phyloP scores from a whole-genome alignment of 2,797 vertebrate genomes.

The Acestrorhynchus altus region DNA sequence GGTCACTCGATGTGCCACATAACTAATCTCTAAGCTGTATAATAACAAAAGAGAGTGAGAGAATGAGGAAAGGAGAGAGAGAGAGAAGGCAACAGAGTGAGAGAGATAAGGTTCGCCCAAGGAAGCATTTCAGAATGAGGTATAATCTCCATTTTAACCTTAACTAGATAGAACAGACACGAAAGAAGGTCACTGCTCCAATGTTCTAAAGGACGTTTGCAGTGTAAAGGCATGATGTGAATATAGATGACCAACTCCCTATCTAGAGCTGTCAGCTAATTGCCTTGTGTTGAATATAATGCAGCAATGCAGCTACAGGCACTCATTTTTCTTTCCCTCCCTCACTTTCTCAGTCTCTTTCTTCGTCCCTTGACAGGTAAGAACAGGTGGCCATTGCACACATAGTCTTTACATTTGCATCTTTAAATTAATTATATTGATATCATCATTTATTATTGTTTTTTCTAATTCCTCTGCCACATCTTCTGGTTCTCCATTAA shows the following conservation, averaged over 20 bases:
- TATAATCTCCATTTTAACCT: slow-evolving; percentile 43
- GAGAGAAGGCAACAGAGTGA: background rate
- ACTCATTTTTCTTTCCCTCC: slow-evolving; percentile 1
- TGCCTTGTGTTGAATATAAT: slow-evolving; percentile 38
- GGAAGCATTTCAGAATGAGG: slow-evolving; percentile 24
- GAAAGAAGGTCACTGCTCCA: slow-evolving; percentile 28
- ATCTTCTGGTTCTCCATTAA: too few relatives aligned
- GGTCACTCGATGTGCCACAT: slow-evolving; percentile 10
- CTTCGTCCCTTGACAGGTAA: background rate
- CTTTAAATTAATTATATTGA: background rate
- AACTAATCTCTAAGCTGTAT: slow-evolving; percentile 10
- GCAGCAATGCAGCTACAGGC: slow-evolving; percentile 4
- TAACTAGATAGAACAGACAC: slow-evolving; percentile 21
- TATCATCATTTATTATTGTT: too few relatives aligned
- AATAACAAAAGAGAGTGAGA: slow-evolving; percentile 1
- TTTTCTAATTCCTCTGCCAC: too few relatives aligned
- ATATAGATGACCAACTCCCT: slow-evolving; percentile 44
- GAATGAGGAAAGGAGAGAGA: background rate
- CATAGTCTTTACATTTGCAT: background rate
- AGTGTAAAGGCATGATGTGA: slow-evolving; percentile 34
- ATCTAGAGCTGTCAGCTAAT: slow-evolving; percentile 35
- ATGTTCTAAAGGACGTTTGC: slow-evolving; percentile 28
- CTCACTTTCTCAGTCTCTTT: slow-evolving; percentile 17
- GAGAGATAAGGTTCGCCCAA: slow-evolving; percentile 25
- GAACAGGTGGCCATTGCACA: background rate